Percentiles rank a stretch among this genome's conserved stretches.
These are phyloP conservation scores for Paramormyrops hopkinsi DNA, from an alignment of 2,797 vertebrate genomes.

Conservation along the genomic window DNA sequence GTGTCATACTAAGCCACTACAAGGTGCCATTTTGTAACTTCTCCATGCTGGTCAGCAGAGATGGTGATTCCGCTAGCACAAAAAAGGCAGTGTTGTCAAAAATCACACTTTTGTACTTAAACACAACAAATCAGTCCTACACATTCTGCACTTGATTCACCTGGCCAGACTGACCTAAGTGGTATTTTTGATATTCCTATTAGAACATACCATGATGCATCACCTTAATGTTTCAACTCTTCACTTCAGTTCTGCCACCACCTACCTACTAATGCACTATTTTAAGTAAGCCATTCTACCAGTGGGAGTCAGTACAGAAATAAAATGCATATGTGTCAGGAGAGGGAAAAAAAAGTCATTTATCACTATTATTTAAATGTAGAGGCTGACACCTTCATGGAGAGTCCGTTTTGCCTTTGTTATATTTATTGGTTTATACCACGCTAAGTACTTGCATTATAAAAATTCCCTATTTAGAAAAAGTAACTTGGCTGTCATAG, in stretches of 20 bases:
- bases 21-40: not conserved
- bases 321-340: not conserved
- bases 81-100: not conserved
- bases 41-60: not conserved
- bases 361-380: not conserved
- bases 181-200: not conserved
- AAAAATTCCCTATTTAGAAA: not conserved
- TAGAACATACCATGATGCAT: not conserved
- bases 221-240: not conserved
- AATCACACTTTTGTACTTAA: not conserved
- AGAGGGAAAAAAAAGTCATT: not conserved
- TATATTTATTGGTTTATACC: not conserved
- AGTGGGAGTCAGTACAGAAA: not conserved
- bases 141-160: not conserved
- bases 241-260: not conserved
- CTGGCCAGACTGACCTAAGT: not conserved
- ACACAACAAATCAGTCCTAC: not conserved
- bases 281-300: not conserved
- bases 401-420: not conserved
- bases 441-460: not conserved
- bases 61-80: not conserved
- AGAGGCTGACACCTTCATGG: not conserved
- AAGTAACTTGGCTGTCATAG: not conserved
- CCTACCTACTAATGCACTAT: not conserved
- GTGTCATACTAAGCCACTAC: not conserved